Conservation (phyloP, 2,797 vertebrate species). For the Lepidocolaptes lacrymiger region DNA sequence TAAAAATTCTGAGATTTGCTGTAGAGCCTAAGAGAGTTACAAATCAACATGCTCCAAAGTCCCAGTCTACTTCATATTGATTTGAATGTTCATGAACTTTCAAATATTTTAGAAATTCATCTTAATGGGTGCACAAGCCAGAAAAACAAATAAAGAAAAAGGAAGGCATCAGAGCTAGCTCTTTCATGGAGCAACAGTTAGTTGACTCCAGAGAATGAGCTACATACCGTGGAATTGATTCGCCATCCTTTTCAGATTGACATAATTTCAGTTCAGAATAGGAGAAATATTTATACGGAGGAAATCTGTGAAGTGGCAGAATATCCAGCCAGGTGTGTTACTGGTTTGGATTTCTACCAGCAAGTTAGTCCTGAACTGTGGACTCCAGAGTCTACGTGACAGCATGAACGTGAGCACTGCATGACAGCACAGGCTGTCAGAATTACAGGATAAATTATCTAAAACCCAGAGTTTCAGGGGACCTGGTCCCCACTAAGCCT, state of each 20-base stretch:
- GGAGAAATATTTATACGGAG: background rate
- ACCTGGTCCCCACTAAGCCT: background rate
- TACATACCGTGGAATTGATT: background rate
- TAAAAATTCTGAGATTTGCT: background rate
- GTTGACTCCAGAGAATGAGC: background rate
- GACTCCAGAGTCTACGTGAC: fast-evolving
- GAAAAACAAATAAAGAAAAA: background rate
- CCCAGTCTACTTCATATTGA: background rate
- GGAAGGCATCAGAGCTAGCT: background rate
- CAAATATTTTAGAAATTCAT: background rate
- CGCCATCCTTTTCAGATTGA: background rate
- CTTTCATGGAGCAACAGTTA: background rate
- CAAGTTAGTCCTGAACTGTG: background rate
- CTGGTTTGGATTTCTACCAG: background rate
- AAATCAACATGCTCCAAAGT: background rate
- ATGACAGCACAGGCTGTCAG: background rate
- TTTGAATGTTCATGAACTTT: background rate
- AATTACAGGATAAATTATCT: background rate
- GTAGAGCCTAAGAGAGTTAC: background rate
- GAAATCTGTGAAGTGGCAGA: background rate
- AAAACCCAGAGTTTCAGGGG: background rate
- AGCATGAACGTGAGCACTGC: fast-evolving
- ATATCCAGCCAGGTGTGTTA: background rate
- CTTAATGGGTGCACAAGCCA: background rate
- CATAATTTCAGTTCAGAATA: background rate